Conservation (phyloP, 1,140 invertebrate species). For the Lepidurus arcticus region DNA sequence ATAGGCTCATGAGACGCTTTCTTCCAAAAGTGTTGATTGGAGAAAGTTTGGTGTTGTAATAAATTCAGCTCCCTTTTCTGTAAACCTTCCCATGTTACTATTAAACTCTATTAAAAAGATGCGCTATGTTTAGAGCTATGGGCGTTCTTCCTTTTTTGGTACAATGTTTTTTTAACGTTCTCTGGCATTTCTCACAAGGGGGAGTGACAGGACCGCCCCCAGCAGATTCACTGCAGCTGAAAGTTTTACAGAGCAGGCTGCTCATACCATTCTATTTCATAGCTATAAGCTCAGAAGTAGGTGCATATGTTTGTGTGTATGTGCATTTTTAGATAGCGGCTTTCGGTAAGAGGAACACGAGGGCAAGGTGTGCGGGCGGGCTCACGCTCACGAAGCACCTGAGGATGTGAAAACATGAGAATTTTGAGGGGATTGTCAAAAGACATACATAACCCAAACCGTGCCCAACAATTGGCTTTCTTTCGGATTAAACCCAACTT, state of each 20-base stretch:
- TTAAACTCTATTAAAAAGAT: not conserved
- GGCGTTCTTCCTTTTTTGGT: not conserved
- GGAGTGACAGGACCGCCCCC: not conserved
- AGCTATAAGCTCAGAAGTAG: not conserved
- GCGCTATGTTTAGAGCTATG: not conserved
- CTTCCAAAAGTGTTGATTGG: not conserved
- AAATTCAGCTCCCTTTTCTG: not conserved
- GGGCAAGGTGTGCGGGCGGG: slow-evolving; percentile 11
- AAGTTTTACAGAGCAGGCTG: too few relatives aligned
- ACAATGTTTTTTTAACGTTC: not conserved
- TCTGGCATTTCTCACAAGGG: not conserved
- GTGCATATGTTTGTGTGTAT: not conserved
- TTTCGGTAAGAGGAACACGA: not conserved
- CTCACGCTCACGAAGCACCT: slow-evolving; percentile 15
- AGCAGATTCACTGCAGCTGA: not conserved
- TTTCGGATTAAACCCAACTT: not conserved
- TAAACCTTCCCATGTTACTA: too few relatives aligned
- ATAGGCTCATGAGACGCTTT: not conserved
- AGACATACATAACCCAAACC: not conserved
- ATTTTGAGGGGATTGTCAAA: slow-evolving; percentile 15
- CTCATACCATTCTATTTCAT: not conserved
- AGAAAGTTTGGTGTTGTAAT: not conserved
- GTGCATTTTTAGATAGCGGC: not conserved
- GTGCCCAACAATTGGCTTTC: not conserved
- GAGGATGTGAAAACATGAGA: slow-evolving; percentile 19